Evolutionary conservation across 1,140 invertebrate genomes (phyloP).

Genomic region (Marisa cornuarietis): DNA sequence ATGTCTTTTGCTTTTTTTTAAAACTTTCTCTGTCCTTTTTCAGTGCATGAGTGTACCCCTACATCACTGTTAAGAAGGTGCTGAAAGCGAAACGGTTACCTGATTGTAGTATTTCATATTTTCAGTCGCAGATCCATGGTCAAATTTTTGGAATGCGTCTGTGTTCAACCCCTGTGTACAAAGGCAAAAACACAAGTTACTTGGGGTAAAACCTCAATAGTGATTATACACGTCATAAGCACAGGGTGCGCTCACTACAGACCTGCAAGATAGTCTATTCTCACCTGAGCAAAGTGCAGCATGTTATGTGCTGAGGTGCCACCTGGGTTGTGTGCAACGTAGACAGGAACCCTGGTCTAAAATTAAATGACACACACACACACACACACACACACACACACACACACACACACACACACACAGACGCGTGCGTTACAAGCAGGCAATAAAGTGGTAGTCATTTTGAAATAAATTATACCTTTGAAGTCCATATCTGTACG

Average conservation of each 20-base stretch:
- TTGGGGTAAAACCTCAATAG: background rate
- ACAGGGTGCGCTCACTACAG: background rate
- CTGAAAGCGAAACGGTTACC: constrained; percentile 28
- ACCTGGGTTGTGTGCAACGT: constrained; percentile 83
- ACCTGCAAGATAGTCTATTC: background rate
- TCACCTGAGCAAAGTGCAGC: constrained; percentile 70
- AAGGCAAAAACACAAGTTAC: background rate
- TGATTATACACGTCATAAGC: background rate
- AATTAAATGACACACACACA: constrained; percentile 7
- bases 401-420: constrained; percentile 11
- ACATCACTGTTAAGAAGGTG: background rate
- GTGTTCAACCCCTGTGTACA: constrained; percentile 37
- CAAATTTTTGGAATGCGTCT: constrained; percentile 68
- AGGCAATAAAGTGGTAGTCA: no score
- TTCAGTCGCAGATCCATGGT: constrained; percentile 71
- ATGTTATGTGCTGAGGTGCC: constrained; percentile 83
- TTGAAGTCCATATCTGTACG: no score
- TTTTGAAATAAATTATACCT: no score
- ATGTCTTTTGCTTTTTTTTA: no score
- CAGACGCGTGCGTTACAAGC: no score
- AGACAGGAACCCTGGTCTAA: constrained; percentile 69
- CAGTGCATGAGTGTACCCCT: background rate
- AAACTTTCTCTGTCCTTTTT: no score
- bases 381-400: constrained; percentile 4
- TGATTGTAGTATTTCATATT: constrained; percentile 72